phyloP scores from a whole-genome alignment of 2,888 invertebrate species.

The Macrosiphum euphorbiae region DNA sequence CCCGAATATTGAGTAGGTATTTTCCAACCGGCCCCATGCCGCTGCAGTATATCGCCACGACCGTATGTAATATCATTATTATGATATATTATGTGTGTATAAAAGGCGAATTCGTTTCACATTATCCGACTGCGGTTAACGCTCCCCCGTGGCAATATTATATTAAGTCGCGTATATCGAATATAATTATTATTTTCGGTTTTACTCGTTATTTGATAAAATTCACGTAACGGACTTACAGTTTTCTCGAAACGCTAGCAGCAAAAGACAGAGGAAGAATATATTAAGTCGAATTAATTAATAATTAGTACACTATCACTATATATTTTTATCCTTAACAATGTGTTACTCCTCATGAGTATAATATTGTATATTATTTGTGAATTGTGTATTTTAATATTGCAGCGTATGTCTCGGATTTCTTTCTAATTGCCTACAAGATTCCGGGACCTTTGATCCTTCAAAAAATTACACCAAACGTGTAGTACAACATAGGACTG shows the following conservation, averaged over 20 bases:
- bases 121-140: background rate
- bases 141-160: background rate
- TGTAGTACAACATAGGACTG: background rate
- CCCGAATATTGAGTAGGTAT: background rate
- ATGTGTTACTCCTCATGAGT: background rate
- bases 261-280: background rate
- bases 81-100: background rate
- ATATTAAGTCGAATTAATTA: too few species aligned
- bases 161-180: background rate
- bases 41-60: background rate
- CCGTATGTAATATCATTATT: background rate
- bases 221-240: too few species aligned
- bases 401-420: background rate
- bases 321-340: background rate
- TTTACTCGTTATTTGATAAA: background rate
- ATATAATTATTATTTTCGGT: background rate
- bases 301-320: background rate
- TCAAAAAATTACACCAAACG: background rate
- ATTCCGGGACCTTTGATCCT: background rate
- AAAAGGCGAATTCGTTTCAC: constrained; percentile 9
- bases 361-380: background rate
- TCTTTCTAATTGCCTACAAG: background rate
- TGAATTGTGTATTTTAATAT: background rate
- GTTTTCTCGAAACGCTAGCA: background rate
- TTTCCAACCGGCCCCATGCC: background rate